Conservation (phyloP, 2,797 vertebrate species). For the Anisognathus igniventris region DNA sequence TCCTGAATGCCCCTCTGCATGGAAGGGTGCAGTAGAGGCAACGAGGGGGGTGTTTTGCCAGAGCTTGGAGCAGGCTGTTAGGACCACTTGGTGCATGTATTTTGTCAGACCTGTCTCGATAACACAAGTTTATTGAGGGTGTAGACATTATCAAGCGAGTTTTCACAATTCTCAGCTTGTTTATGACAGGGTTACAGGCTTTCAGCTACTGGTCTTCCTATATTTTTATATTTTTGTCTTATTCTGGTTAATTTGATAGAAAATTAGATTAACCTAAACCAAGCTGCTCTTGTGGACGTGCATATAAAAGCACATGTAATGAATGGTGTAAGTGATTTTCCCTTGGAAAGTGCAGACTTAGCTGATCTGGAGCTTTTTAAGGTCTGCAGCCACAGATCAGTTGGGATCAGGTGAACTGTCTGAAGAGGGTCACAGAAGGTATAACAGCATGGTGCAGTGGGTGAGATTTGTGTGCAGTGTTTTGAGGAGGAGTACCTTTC, state of each 20-base stretch:
- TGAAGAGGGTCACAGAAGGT: neutral
- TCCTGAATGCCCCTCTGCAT: neutral
- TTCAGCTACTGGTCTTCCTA: neutral
- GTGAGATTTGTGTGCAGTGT: neutral
- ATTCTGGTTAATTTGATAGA: neutral
- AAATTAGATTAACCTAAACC: neutral
- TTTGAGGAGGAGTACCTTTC: neutral
- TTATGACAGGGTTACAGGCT: neutral
- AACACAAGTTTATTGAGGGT: neutral
- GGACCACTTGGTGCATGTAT: fast-evolving
- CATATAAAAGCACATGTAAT: neutral
- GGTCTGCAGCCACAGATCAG: neutral
- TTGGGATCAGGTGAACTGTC: neutral
- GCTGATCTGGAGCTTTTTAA: neutral
- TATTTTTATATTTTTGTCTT: neutral
- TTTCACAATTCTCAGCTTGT: neutral
- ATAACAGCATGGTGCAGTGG: neutral
- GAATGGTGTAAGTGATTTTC: neutral
- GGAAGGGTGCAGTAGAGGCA: neutral
- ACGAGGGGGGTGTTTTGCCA: neutral
- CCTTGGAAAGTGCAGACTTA: neutral
- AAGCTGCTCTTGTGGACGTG: neutral
- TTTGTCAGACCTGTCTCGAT: neutral
- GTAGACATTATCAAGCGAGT: neutral
- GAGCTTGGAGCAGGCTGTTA: neutral